Evolutionary conservation across 2,113 vertebrate species (phyloP).

Genomic region (Sialia sialis): DNA sequence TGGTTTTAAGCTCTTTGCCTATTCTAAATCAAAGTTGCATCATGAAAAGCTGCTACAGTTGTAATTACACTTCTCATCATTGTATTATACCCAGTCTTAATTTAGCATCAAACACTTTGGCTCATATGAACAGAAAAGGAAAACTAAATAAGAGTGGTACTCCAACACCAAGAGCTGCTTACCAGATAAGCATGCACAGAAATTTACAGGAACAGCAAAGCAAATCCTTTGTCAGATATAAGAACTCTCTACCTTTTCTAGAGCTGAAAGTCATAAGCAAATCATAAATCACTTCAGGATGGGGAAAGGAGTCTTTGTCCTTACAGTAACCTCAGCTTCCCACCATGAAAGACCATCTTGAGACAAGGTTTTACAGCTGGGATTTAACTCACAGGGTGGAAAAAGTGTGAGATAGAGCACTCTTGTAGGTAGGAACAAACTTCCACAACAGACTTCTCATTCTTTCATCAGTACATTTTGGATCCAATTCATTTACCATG

Average conservation of each 20-base stretch:
- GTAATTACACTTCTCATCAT: neutral
- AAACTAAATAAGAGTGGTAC: neutral
- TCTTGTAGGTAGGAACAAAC: slow-evolving; percentile 32
- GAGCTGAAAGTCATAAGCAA: neutral
- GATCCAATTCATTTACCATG: slow-evolving; percentile 61
- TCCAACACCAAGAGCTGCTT: neutral
- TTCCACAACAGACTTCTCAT: slow-evolving; percentile 26
- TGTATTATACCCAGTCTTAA: neutral
- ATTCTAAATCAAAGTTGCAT: neutral
- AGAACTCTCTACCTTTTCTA: neutral
- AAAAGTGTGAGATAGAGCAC: neutral
- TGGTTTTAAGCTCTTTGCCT: neutral
- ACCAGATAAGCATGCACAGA: neutral
- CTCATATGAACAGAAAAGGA: neutral
- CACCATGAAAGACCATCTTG: neutral
- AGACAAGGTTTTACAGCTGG: slow-evolving; percentile 21
- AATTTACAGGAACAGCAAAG: neutral
- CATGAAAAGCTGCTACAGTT: neutral
- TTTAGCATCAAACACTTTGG: neutral
- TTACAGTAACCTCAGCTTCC: neutral
- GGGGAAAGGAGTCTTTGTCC: neutral
- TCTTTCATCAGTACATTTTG: slow-evolving; percentile 49
- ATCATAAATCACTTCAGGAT: neutral
- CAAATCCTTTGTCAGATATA: neutral
- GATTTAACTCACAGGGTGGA: slow-evolving; percentile 7